phyloP scores from a whole-genome alignment of 2,888 invertebrate species.

The Nephrotoma flavescens region DNA sequence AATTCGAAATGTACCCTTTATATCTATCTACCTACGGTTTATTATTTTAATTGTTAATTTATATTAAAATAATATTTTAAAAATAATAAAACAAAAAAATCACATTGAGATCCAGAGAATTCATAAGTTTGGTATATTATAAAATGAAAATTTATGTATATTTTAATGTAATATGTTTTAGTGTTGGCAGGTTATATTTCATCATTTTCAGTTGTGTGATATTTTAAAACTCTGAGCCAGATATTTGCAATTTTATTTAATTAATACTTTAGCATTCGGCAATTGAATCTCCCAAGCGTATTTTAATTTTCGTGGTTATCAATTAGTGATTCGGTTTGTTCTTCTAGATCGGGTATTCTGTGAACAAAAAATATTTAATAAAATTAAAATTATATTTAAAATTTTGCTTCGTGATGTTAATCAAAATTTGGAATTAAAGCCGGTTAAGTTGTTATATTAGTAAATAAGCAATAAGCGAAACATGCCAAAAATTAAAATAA shows the following conservation, averaged over 20 bases:
- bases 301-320: slow-evolving; percentile 23
- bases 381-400: background rate
- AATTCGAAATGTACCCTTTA: background rate
- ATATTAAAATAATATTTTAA: background rate
- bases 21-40: background rate
- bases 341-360: slow-evolving; percentile 40
- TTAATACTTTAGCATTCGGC: background rate
- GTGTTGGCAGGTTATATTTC: background rate
- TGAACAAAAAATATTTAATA: slow-evolving; percentile 3
- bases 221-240: background rate
- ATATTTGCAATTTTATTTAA: background rate
- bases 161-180: background rate
- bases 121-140: background rate
- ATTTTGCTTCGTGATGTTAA: too few species aligned
- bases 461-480: background rate
- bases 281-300: background rate
- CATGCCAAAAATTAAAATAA: background rate
- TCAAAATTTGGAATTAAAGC: too few species aligned
- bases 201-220: background rate
- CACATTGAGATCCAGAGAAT: background rate
- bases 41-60: background rate
- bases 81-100: background rate
- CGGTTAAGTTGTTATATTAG: background rate
- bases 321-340: slow-evolving; percentile 47
- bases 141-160: background rate